A percentile compares a stretch with the other conserved stretches of the same genome.
These are phyloP conservation scores for Willowsia nigromaculata DNA, from an alignment of 2,888 invertebrate species.

Conservation along the genomic window DNA sequence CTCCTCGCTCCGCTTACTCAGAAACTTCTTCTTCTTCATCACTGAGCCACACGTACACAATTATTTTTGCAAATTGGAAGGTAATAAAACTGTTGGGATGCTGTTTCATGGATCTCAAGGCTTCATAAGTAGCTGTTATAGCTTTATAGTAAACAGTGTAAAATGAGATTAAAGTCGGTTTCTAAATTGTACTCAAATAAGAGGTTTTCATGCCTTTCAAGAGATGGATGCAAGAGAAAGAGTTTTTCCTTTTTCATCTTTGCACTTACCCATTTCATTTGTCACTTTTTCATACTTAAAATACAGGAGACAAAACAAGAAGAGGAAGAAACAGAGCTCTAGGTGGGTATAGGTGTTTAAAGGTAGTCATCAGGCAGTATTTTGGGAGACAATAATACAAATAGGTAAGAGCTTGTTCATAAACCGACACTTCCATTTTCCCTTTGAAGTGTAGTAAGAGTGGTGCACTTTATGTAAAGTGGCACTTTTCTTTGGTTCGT, in stretches of 20 bases:
- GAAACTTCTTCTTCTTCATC: background rate
- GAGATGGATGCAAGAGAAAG: background rate
- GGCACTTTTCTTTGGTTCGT: slow-evolving; percentile 41
- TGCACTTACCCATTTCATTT: slow-evolving; percentile 6
- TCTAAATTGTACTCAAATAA: slow-evolving; percentile 32
- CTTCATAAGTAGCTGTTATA: background rate
- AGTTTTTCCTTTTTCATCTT: slow-evolving; percentile 46
- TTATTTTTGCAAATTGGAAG: background rate
- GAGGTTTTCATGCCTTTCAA: slow-evolving; percentile 19
- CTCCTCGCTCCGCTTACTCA: background rate
- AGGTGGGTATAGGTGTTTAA: background rate
- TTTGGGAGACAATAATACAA: slow-evolving; percentile 13
- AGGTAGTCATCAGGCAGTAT: background rate
- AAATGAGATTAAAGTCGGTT: background rate
- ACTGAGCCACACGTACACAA: background rate
- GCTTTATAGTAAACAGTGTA: background rate
- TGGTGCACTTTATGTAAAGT: slow-evolving; percentile 20
- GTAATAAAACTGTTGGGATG: slow-evolving; percentile 12
- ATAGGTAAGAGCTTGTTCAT: background rate
- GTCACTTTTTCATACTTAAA: slow-evolving; percentile 16
- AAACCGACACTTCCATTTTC: slow-evolving; percentile 19
- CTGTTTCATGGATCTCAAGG: background rate
- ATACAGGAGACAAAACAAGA: background rate
- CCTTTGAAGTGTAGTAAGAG: slow-evolving; percentile 3
- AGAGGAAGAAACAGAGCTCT: background rate